Evolutionary conservation across 2,888 invertebrate genomes (phyloP).

Genomic region (Drosophila cognata): DNA sequence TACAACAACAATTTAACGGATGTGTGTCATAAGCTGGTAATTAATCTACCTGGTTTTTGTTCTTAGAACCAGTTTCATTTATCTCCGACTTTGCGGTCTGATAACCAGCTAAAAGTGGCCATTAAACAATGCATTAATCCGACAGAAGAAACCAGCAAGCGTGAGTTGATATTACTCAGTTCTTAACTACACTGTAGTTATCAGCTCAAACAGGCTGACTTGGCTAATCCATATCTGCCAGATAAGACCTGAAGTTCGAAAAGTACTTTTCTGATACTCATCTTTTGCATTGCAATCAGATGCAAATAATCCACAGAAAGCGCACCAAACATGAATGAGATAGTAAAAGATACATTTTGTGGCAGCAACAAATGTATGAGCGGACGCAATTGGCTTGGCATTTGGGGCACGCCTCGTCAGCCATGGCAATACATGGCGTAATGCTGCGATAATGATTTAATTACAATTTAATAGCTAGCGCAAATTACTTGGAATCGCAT

Average conservation of each 20-base stretch:
- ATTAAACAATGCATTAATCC: constrained; percentile 10
- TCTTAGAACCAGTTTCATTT: constrained; percentile 30
- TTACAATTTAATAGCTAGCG: constrained; percentile 60
- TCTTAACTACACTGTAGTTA: background rate
- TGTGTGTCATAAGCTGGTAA: constrained; percentile 55
- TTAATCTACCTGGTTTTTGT: constrained; percentile 22
- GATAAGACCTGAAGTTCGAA: background rate
- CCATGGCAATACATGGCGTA: constrained; percentile 16
- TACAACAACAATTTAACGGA: constrained; percentile 36
- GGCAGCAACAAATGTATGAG: constrained; percentile 31
- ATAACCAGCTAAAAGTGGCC: constrained; percentile 17
- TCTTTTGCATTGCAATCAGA: background rate
- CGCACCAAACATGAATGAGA: background rate
- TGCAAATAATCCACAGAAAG: background rate
- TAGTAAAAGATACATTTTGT: constrained; percentile 8
- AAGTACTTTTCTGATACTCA: background rate
- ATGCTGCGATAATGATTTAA: constrained; percentile 70
- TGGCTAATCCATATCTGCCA: background rate
- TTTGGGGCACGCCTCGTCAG: constrained; percentile 39
- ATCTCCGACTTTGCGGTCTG: constrained; percentile 15
- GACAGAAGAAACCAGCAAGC: background rate
- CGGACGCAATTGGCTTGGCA: constrained; percentile 62
- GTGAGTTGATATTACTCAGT: background rate
- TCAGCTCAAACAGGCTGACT: background rate
- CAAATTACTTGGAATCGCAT: constrained; percentile 12